phyloP scores from a whole-genome alignment of 2,888 invertebrate species.

The Lasius platythorax region DNA sequence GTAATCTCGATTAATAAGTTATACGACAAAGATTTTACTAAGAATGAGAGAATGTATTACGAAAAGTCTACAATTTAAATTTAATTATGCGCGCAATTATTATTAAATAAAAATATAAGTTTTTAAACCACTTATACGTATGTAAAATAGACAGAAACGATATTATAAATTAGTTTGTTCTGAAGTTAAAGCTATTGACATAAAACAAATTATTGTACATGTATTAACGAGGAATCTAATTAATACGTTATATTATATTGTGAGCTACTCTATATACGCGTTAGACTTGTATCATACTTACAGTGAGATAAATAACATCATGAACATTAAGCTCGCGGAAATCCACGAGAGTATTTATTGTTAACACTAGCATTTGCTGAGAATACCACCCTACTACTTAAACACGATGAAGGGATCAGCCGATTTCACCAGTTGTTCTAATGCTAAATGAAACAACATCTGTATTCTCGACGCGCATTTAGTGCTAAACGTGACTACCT shows the following conservation, averaged over 20 bases:
- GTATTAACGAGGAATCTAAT: neutral
- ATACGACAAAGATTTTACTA: neutral
- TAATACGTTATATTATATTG: slow-evolving; percentile 13
- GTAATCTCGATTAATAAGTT: neutral
- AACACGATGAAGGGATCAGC: slow-evolving; percentile 29
- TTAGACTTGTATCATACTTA: slow-evolving; percentile 14
- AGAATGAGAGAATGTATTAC: neutral
- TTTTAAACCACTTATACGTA: neutral
- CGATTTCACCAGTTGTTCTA: slow-evolving; percentile 19
- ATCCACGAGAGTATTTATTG: slow-evolving; percentile 40
- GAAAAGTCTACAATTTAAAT: neutral
- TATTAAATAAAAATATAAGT: neutral
- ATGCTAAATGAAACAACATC: slow-evolving; percentile 41
- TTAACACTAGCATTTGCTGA: slow-evolving; percentile 26
- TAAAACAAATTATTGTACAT: neutral
- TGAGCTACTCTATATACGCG: neutral
- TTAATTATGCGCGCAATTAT: neutral
- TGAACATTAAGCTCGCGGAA: slow-evolving; percentile 38
- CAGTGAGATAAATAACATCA: slow-evolving; percentile 36
- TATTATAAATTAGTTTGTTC: neutral
- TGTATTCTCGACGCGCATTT: neutral
- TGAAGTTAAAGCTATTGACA: neutral
- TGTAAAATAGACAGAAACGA: neutral
- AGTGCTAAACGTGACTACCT: slow-evolving; percentile 22
- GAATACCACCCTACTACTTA: slow-evolving; percentile 17